Evolutionary conservation across 2,797 vertebrate species (phyloP).

Genomic region (Pogoniulus pusillus): DNA sequence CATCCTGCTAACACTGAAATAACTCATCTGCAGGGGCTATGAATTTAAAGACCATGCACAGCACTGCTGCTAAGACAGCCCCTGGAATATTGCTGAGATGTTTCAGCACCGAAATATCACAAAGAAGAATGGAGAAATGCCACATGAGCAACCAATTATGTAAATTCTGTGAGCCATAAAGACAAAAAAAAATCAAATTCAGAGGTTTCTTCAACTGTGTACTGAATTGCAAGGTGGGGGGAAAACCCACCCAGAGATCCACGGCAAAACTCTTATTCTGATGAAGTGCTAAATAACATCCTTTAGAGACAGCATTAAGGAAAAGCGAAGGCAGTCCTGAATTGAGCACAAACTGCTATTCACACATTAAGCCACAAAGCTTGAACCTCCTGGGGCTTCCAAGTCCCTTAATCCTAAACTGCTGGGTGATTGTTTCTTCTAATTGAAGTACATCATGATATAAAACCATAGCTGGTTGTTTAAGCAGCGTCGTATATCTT

Average conservation of each 20-base stretch:
- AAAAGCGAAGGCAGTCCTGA: constrained; percentile 5
- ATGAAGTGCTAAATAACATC: constrained; percentile 41
- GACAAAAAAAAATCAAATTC: constrained; percentile 47
- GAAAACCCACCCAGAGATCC: background rate
- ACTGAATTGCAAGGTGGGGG: background rate
- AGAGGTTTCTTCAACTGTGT: constrained; percentile 30
- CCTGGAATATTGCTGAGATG: constrained; percentile 27
- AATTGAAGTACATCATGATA: background rate
- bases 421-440: background rate
- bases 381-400: background rate
- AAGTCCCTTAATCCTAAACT: constrained; percentile 38
- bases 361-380: background rate
- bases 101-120: constrained; percentile 40
- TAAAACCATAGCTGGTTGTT: background rate
- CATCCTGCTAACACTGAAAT: background rate
- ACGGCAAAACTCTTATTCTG: background rate
- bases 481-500: constrained; percentile 39
- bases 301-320: background rate
- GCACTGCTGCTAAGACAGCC: background rate
- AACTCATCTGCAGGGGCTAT: background rate
- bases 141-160: constrained; percentile 52
- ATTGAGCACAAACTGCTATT: background rate
- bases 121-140: constrained; percentile 47
- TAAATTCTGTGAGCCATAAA: constrained; percentile 50
- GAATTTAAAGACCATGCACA: background rate